Conservation (phyloP, 2,797 vertebrate genomes). For the Anableps anableps region DNA sequence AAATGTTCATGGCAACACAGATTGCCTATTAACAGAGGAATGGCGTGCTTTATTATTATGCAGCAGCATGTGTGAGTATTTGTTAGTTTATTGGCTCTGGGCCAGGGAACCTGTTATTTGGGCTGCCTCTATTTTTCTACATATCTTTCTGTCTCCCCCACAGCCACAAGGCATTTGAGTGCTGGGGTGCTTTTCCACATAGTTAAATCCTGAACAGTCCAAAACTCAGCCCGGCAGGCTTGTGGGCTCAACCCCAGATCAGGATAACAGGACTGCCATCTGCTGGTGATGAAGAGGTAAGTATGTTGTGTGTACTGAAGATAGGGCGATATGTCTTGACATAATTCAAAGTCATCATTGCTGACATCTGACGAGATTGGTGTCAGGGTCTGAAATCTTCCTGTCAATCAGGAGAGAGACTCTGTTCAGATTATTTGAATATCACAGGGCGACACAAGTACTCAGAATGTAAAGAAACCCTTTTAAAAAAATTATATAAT, state of each 20-base stretch:
- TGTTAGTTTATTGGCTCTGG: slow-evolving; percentile 73
- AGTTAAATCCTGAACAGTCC: slow-evolving; percentile 79
- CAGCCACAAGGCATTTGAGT: slow-evolving; percentile 73
- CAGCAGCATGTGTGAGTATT: slow-evolving; percentile 70
- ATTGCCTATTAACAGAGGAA: slow-evolving; percentile 76
- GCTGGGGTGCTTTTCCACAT: slow-evolving; percentile 81
- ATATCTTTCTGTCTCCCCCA: slow-evolving; percentile 26
- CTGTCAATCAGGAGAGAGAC: slow-evolving; percentile 63
- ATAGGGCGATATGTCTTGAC: slow-evolving; percentile 41
- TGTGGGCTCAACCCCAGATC: slow-evolving; percentile 38
- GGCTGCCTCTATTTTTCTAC: slow-evolving; percentile 38
- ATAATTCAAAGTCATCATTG: slow-evolving; percentile 66
- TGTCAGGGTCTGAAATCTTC: slow-evolving; percentile 64
- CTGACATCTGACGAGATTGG: slow-evolving; percentile 68
- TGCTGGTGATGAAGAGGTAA: slow-evolving; percentile 63
- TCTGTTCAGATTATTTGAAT: slow-evolving; percentile 68
- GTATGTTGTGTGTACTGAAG: not conserved
- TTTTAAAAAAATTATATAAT: slow-evolving; percentile 28
- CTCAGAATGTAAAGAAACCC: slow-evolving; percentile 37
- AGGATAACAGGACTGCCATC: slow-evolving; percentile 85
- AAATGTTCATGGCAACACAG: slow-evolving; percentile 77
- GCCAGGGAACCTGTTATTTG: slow-evolving; percentile 78
- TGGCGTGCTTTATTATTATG: slow-evolving; percentile 74
- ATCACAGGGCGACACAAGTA: slow-evolving; percentile 45
- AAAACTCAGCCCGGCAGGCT: slow-evolving; percentile 61